Evolutionary conservation across 1,140 invertebrate species (phyloP).

Genomic region (Drosophila punjabiensis): DNA sequence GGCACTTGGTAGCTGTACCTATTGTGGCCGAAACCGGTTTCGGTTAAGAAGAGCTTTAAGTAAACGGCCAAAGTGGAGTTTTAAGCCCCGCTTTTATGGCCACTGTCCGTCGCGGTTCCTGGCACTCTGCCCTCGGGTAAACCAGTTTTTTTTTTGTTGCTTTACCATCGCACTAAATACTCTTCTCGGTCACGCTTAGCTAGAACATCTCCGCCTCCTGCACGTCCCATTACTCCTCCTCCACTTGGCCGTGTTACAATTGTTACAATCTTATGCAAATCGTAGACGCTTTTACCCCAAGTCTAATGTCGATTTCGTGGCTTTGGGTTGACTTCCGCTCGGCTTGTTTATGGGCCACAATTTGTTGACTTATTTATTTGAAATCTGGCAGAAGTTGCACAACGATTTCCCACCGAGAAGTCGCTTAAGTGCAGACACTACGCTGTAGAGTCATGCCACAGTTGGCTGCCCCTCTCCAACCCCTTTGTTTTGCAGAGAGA

Average conservation of each 20-base stretch:
- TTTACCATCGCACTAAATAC: conserved; percentile 26
- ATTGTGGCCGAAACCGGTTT: conserved; percentile 57
- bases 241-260: conserved; percentile 18
- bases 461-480: conserved; percentile 31
- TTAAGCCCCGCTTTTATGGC: conserved; percentile 48
- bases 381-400: conserved; percentile 69
- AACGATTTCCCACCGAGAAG: conserved; percentile 55
- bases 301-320: conserved; percentile 45
- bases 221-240: not conserved
- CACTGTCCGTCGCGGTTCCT: conserved; percentile 52
- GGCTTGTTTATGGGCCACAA: conserved; percentile 49
- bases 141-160: conserved; percentile 54
- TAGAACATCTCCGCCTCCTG: conserved; percentile 59
- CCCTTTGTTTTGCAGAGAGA: conserved; percentile 3
- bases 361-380: conserved; percentile 57
- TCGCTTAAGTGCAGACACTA: conserved; percentile 76
- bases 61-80: conserved; percentile 45
- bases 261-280: conserved; percentile 68
- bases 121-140: conserved; percentile 59
- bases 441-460: conserved; percentile 48
- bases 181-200: conserved; percentile 69
- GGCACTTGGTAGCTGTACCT: conserved; percentile 53
- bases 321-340: conserved; percentile 44
- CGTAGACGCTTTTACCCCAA: conserved; percentile 21
- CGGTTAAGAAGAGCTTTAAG: conserved; percentile 46